Conservation (phyloP, 2,888 invertebrate genomes). For the Drosophila phalerata region DNA sequence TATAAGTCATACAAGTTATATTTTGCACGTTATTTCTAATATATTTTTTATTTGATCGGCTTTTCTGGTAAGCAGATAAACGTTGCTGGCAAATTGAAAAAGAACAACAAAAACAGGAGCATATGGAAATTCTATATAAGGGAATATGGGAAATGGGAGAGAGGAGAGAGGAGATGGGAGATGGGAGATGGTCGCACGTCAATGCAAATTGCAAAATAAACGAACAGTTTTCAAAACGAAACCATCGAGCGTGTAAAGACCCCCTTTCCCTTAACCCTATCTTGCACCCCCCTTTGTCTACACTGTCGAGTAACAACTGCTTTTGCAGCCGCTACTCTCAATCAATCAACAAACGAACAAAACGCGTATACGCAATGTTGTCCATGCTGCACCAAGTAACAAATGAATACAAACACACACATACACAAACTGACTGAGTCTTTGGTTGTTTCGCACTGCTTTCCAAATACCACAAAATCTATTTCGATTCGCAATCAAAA, state of each 20-base stretch:
- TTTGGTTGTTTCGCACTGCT: slow-evolving; percentile 67
- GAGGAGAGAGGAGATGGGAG: slow-evolving; percentile 4
- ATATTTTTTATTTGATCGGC: too few relatives aligned
- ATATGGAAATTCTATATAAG: background rate
- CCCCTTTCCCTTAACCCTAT: background rate
- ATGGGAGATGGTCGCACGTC: slow-evolving; percentile 23
- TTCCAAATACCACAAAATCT: slow-evolving; percentile 82
- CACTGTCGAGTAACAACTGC: slow-evolving; percentile 3
- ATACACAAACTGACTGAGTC: slow-evolving; percentile 12
- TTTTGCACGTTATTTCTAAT: too few relatives aligned
- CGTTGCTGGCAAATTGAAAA: slow-evolving; percentile 68
- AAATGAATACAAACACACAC: slow-evolving; percentile 62
- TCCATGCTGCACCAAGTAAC: slow-evolving; percentile 69
- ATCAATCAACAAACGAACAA: slow-evolving; percentile 80
- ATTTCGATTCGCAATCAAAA: slow-evolving; percentile 83
- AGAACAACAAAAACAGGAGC: slow-evolving; percentile 33
- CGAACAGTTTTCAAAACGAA: slow-evolving; percentile 55
- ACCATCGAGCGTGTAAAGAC: slow-evolving; percentile 58
- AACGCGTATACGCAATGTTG: slow-evolving; percentile 79
- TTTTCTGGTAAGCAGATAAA: slow-evolving; percentile 78
- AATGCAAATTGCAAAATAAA: slow-evolving; percentile 65
- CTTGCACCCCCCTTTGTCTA: background rate
- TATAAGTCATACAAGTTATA: too few relatives aligned
- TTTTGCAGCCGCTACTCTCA: slow-evolving; percentile 46
- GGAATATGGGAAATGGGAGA: slow-evolving; percentile 1